These are phyloP conservation scores for Saxidomus purpurata DNA, from an alignment of 1,140 invertebrate genomes.

Conservation along the genomic window DNA sequence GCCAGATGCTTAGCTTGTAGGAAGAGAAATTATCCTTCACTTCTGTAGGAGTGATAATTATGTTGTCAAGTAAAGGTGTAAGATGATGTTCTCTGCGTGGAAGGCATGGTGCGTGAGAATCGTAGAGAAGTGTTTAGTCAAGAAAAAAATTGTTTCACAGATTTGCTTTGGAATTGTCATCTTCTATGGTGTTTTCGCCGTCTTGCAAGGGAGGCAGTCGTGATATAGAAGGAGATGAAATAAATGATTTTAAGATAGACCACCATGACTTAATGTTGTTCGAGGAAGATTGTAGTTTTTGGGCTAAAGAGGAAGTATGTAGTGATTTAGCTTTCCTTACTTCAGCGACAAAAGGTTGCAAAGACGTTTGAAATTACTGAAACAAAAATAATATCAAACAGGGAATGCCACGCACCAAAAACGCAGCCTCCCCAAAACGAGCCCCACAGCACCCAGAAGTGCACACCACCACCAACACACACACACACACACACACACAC, in stretches of 20 bases:
- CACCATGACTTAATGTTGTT: background rate
- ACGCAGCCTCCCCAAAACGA: no score
- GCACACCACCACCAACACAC: no score
- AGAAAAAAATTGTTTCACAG: background rate
- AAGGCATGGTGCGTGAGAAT: background rate
- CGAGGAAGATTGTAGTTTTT: background rate
- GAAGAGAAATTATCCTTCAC: no score
- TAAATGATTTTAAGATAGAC: background rate
- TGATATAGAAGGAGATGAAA: background rate
- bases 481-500: no score
- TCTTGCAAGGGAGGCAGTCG: background rate
- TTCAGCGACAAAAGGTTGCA: background rate
- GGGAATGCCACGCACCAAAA: no score
- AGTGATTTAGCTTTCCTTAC: background rate
- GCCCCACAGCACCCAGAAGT: no score
- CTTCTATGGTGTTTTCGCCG: background rate
- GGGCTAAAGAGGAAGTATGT: background rate
- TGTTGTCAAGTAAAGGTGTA: background rate
- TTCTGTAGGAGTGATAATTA: background rate
- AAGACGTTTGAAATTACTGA: background rate
- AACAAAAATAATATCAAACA: no score
- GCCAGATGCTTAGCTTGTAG: conserved; percentile 23
- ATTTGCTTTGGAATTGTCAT: background rate
- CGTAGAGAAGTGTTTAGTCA: background rate
- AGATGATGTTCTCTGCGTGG: no score